A percentile compares a stretch with the other conserved stretches of the same genome.
Evolutionary conservation across 2,797 vertebrate genomes (phyloP).

Genomic region (Melanotaenia pygmaea): DNA sequence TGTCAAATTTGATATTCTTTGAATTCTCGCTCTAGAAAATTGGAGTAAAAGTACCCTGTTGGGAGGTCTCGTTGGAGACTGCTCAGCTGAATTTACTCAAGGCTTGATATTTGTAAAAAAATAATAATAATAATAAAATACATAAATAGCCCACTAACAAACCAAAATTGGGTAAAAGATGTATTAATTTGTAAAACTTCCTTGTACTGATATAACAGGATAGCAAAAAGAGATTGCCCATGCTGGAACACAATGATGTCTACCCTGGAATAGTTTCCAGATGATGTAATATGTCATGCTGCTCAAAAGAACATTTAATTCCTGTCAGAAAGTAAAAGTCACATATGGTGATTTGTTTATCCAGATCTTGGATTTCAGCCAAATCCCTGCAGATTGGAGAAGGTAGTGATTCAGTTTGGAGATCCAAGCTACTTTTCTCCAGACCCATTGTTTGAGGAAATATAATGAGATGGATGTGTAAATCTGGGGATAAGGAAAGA

Average conservation of each 20-base stretch:
- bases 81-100: background rate
- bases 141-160: background rate
- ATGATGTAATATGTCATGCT: constrained; percentile 6
- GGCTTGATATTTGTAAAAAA: background rate
- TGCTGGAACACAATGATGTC: constrained; percentile 5
- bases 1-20: constrained; percentile 56
- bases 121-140: background rate
- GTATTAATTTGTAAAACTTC: background rate
- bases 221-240: background rate
- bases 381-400: constrained; percentile 51
- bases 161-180: background rate
- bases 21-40: constrained; percentile 60
- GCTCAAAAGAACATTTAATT: constrained; percentile 32
- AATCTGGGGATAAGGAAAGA: constrained; percentile 57
- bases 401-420: constrained; percentile 59
- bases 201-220: background rate
- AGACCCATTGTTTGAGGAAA: constrained; percentile 58
- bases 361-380: constrained; percentile 37
- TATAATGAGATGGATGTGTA: constrained; percentile 58
- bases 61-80: constrained; percentile 67
- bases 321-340: constrained; percentile 33
- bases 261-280: constrained; percentile 3
- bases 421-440: constrained; percentile 45
- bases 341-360: constrained; percentile 42
- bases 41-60: constrained; percentile 61